A percentile compares a stretch with the other conserved stretches of the same genome.
Conservation (phyloP, 2,113 vertebrate species). For the Thunnus maccoyii region DNA sequence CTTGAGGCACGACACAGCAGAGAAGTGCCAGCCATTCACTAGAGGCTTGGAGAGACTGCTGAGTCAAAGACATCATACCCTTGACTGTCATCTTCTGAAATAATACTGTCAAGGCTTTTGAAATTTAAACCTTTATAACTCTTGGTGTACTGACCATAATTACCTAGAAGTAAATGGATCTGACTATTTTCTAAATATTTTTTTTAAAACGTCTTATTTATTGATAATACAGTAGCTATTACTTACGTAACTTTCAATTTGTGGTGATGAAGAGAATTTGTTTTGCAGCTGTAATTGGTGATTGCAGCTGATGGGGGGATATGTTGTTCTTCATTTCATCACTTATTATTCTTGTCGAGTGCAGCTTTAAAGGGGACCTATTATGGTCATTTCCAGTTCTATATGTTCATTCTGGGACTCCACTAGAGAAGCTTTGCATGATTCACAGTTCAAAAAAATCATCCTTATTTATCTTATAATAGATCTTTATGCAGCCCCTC, state of each 20-base stretch:
- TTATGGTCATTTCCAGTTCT: too few species aligned
- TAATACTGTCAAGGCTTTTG: neutral
- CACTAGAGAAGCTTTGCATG: too few species aligned
- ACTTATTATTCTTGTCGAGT: too few species aligned
- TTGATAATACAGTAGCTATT: neutral
- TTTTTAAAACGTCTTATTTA: neutral
- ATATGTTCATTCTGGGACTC: too few species aligned
- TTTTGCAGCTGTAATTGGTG: neutral
- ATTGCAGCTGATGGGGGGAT: too few species aligned
- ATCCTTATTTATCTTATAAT: too few species aligned
- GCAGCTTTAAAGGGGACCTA: too few species aligned
- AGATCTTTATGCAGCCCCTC: too few species aligned
- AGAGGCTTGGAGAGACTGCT: slow-evolving; percentile 45
- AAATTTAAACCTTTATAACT: neutral
- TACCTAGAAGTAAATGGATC: neutral
- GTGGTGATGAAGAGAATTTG: neutral
- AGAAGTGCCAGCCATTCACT: neutral
- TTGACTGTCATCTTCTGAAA: slow-evolving; percentile 34
- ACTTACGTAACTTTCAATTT: too few species aligned
- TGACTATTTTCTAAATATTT: neutral
- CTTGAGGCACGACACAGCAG: slow-evolving; percentile 25
- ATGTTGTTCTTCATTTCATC: too few species aligned
- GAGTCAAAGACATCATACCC: slow-evolving; percentile 48
- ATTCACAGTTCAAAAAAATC: too few species aligned
- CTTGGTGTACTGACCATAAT: neutral